Evolutionary conservation across 2,797 vertebrate species (phyloP), one percentile per base, ranked within the genome.

Genomic region (Pipistrellus pygmaeus): DNA sequence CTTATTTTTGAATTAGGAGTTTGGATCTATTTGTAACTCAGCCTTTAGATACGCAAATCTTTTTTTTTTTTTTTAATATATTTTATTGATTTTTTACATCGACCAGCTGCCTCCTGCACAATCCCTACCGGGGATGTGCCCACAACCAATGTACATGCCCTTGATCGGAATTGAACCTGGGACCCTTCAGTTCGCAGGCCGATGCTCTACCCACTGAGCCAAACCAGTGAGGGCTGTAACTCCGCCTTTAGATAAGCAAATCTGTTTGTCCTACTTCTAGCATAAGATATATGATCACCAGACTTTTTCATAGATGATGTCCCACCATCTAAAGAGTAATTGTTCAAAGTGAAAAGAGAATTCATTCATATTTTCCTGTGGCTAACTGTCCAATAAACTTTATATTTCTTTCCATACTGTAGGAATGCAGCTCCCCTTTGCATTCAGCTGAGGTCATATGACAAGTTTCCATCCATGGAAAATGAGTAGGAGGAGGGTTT

Each of bases 1-100:
- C 46, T 96, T 85, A n/a, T 38, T 66, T 53, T 48, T 92, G 66
- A 95, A 85, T 86, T 35, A 73, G 27, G n/a, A n/a, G 2, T 38
- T 81, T 51, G 38, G 48, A 81, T 18, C 27, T 81, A 30, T n/a
- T 55, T 82, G 30, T 55, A 30, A 41, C 6, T 60, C 84, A 71
- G 32, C 30, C 32, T 53, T 18, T 12, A 85, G 73, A 73, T 30
- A 55, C 9, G 10, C 30, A 72, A 35, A 66, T 53, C 38, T 82
- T 53, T 25, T 51, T 66, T 53, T 25, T 51, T 66, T 41, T 41
- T 38, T 35, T 35, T 35, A 35, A 41, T 6, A 41, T 41, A 41
- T 41, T 41, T 41, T 41, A 41, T 41, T 41, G 38, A 41, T 41
- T 41, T 41, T 41, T 41, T 41, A 41, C 38, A 41, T 41, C 6